These are phyloP conservation scores for Myanophis thanlyinensis DNA, from an alignment of 2,113 vertebrate species.

Conservation along the genomic window DNA sequence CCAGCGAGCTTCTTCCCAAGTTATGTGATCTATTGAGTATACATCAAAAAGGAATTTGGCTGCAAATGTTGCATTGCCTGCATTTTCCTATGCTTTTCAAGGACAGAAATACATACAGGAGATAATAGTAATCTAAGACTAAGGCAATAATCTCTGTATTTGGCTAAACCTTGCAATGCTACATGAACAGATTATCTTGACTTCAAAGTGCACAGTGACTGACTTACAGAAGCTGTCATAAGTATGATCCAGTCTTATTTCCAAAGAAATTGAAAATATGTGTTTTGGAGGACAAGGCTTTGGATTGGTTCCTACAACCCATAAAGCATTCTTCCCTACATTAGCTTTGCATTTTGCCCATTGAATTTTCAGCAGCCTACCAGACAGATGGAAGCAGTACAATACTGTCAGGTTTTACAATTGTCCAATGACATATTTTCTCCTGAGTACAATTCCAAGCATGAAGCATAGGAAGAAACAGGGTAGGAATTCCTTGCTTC, in stretches of 20 bases:
- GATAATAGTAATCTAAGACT: neutral
- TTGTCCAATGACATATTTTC: slow-evolving; percentile 36
- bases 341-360: neutral
- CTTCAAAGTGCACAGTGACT: neutral
- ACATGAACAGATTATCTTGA: neutral
- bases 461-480: slow-evolving; percentile 14
- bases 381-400: slow-evolving; percentile 39
- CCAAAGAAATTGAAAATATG: neutral
- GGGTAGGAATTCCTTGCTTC: slow-evolving; percentile 30
- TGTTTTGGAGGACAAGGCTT: neutral
- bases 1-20: neutral
- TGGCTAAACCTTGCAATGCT: neutral
- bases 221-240: neutral
- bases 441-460: slow-evolving; percentile 23
- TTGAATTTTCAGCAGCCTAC: slow-evolving; percentile 15
- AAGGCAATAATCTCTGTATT: neutral
- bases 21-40: neutral
- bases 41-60: neutral
- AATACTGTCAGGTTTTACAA: slow-evolving; percentile 30
- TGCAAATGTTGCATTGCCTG: neutral
- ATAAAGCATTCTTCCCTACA: neutral
- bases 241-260: neutral
- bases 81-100: neutral
- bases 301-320: neutral
- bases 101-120: neutral